Base-by-base conservation (phyloP, 1,140 invertebrate species). In the Rhagoletis pomonella region DNA sequence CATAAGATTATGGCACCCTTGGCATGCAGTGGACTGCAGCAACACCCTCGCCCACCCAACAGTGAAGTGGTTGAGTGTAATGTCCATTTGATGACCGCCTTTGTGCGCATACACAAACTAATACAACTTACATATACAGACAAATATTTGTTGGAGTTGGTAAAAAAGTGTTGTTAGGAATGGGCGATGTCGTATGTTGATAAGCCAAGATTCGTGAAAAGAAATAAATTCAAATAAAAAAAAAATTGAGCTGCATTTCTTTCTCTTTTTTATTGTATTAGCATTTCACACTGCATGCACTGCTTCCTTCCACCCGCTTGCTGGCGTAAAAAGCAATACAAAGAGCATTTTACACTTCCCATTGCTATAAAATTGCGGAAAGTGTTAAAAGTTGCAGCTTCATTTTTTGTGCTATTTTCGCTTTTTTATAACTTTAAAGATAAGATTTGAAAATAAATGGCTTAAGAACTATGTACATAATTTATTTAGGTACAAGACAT, bases 1-100 rank as follows among this genome's bases (percentile, higher is more conserved):
- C 88, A 90, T 89, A 91, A 92, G 91, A 92, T 92, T 92, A 92
- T 88, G 86, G 59, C 58, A 81, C 73, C 87, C 59, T 87, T 58
- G 14, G 55, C 19, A 85, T 42, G 59, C 29, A 39, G 29, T 65
- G 44, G n/a, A 50, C 17, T 87, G 9, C 86, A 65, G 42, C 44
- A 14, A 47, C 73, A 17, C 58, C 17, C 85, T 12, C 77, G 65
- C 44, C 59, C 9, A 50, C 19, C 39, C 42, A 73, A 17, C 42
- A 19, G 17, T 69, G 55, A 81, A 29, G 29, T 29, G 0, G 64
- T 67, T 29, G 73, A 50, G 73, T 17, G 73, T 81, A 81, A 81
- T 81, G 73, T 81, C 73, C 73, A 81, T 81, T 86, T 86, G 58
- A 62, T 85, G 84, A 60, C 84, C 39, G 17, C 62, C 60, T 55